Evolutionary conservation across 2,888 invertebrate genomes (phyloP).

Genomic region (Hyposoter dolosus): DNA sequence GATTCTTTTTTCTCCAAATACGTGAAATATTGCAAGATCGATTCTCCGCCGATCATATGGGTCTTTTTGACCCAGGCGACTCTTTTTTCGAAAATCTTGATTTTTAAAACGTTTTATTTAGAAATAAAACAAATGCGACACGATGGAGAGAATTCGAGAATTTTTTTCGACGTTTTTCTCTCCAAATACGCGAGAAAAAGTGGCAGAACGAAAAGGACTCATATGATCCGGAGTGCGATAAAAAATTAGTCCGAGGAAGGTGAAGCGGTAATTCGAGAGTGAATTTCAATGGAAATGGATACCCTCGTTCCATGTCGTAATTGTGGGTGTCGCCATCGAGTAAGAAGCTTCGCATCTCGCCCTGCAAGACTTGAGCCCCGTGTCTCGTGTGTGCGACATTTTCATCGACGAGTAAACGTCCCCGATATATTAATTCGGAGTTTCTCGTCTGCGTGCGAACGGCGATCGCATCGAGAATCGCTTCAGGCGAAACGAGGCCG

Average conservation of each 20-base stretch:
- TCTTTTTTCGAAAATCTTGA: neutral
- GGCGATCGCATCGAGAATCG: slow-evolving; percentile 97
- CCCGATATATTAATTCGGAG: slow-evolving; percentile 93
- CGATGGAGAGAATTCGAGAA: no score
- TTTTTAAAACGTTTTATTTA: neutral
- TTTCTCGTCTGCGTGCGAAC: slow-evolving; percentile 92
- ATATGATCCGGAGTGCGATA: no score
- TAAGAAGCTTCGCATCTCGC: slow-evolving; percentile 95
- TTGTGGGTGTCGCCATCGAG: slow-evolving; percentile 95
- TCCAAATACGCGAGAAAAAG: no score
- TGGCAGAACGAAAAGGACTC: no score
- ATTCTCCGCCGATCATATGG: no score
- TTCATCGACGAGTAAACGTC: slow-evolving; percentile 94
- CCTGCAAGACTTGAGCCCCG: slow-evolving; percentile 94
- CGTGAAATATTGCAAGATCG: no score
- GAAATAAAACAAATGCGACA: no score
- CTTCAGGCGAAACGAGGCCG: slow-evolving; percentile 94
- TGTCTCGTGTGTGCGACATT: slow-evolving; percentile 94
- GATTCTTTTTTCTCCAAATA: no score
- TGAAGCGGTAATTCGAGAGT: neutral
- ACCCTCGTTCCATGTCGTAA: slow-evolving; percentile 97
- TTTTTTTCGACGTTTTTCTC: no score
- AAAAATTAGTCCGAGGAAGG: no score
- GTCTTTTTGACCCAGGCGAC: no score
- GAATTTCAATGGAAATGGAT: slow-evolving; percentile 28